Base-by-base conservation (phyloP, 2,113 vertebrate genomes). In the Grammomys dolichurus region DNA sequence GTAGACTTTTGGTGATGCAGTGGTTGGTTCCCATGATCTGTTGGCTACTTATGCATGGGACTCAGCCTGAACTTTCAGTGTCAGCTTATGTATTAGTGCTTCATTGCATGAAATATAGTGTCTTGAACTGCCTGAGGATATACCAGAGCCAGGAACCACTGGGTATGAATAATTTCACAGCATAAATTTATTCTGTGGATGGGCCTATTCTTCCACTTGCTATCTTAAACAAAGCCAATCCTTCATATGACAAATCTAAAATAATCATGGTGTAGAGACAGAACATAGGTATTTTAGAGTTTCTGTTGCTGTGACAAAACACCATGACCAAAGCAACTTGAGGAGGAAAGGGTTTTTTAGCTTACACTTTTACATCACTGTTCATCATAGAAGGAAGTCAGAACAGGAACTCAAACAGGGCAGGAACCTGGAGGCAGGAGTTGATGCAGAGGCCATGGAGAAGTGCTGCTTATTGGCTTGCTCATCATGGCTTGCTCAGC, bases 101-200 rank as follows among this genome's bases (percentile, higher is more conserved):
- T 96, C 96, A 46, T 87, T 98, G 95, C 94, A 97, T 73, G 95
- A 97, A 48, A 96, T 98, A 78, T 90, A 97, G 82, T 95, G 96
- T 70, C 94, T 46, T 43, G 7, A 91, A 0, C 51, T 81, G 5
- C 92, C 93, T 48, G 97, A 2, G 1, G 91, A 96, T 36, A 96
- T 94, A 19, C 77, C 1, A 0, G 31, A 95, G 8, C 93, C 94
- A 14, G 65, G 40, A 60, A 93, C 96, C 6, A 80, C 43, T 10
- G 78, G 20, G 63, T 89, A 8, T 5, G 10, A 1, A 56, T 88
- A 24, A 77, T 77, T 90, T 85, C 69, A 77, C 72, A 51, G 89
- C 33, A 1, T 33, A 87, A 89, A 43, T 46, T 54, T 60, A 56
- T 2, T 65, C 3, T 16, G 24, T 20, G 28, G 16, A 75, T 40